Conservation (phyloP, 2,797 vertebrate species). For the Catostomus latipinnis region DNA sequence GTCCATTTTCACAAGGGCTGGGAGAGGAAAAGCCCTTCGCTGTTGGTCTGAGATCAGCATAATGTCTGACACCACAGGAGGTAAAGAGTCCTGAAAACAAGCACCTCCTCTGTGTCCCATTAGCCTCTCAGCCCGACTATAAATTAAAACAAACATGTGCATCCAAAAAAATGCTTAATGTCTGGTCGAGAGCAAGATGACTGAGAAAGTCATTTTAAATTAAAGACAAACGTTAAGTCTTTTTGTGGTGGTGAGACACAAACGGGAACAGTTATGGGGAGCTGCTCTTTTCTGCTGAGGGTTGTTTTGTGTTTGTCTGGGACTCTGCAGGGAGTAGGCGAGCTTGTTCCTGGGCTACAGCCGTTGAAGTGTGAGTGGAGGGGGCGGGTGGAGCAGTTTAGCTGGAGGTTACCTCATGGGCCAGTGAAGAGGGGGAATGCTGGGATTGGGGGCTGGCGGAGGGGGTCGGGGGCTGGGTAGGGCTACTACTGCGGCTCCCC, state of each 20-base stretch:
- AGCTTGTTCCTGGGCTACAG: constrained; percentile 50
- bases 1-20: constrained; percentile 36
- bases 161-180: constrained; percentile 75
- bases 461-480: constrained; percentile 72
- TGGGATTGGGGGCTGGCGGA: constrained; percentile 71
- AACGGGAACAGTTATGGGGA: constrained; percentile 43
- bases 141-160: constrained; percentile 82
- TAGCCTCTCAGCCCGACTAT: constrained; percentile 77
- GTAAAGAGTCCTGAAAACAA: constrained; percentile 55
- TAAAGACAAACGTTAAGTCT: constrained; percentile 57
- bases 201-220: constrained; percentile 64
- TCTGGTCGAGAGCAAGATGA: constrained; percentile 71
- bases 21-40: constrained; percentile 35
- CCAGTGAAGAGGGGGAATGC: constrained; percentile 67
- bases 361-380: neutral
- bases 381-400: constrained; percentile 45
- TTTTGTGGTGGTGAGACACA: neutral
- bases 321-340: constrained; percentile 47
- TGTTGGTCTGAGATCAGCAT: constrained; percentile 37
- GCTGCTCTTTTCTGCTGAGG: constrained; percentile 60
- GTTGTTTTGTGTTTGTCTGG: constrained; percentile 64
- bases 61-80: constrained; percentile 4
- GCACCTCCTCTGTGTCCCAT: constrained; percentile 67
- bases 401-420: constrained; percentile 61
- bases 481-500: constrained; percentile 66